These are phyloP conservation scores for Anarsia innoxiella DNA, from an alignment of 2,888 invertebrate species.

Conservation along the genomic window DNA sequence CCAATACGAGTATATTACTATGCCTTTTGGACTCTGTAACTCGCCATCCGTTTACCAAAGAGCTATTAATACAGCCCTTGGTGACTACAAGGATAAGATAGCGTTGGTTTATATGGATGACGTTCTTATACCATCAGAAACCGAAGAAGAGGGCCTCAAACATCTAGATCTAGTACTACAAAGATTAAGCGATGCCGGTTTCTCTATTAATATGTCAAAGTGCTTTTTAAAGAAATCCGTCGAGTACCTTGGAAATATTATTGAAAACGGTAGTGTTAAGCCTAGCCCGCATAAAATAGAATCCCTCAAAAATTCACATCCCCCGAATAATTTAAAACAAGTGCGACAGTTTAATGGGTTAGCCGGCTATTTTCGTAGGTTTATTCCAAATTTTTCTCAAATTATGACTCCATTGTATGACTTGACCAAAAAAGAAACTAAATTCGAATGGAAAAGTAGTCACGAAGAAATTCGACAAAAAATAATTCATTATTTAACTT, in stretches of 20 bases:
- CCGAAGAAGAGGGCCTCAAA: neutral
- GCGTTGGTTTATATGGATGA: conserved; percentile 9
- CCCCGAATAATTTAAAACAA: conserved; percentile 15
- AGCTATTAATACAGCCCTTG: conserved; percentile 11
- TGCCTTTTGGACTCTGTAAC: conserved; percentile 9
- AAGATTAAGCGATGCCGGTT: neutral
- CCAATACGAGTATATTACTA: conserved; percentile 6
- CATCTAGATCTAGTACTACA: neutral
- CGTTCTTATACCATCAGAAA: conserved; percentile 4
- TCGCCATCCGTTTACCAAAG: conserved; percentile 10
- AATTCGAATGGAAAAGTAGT: neutral
- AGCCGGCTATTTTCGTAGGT: conserved; percentile 10
- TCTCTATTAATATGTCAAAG: conserved; percentile 14
- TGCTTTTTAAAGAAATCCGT: conserved; percentile 15
- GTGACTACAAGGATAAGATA: neutral
- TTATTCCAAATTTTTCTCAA: conserved; percentile 9
- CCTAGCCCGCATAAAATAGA: conserved; percentile 18
- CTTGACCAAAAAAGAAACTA: neutral
- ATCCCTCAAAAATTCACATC: conserved; percentile 8
- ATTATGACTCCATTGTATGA: conserved; percentile 6
- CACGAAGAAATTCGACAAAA: too few species aligned
- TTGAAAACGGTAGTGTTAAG: conserved; percentile 12
- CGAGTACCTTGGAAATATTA: conserved; percentile 16
- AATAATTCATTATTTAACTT: too few species aligned
- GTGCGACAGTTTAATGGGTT: conserved; percentile 18